Evolutionary conservation across 2,113 vertebrate species (phyloP), one percentile per base, ranked within the genome.

Genomic region (Petroica traversi): DNA sequence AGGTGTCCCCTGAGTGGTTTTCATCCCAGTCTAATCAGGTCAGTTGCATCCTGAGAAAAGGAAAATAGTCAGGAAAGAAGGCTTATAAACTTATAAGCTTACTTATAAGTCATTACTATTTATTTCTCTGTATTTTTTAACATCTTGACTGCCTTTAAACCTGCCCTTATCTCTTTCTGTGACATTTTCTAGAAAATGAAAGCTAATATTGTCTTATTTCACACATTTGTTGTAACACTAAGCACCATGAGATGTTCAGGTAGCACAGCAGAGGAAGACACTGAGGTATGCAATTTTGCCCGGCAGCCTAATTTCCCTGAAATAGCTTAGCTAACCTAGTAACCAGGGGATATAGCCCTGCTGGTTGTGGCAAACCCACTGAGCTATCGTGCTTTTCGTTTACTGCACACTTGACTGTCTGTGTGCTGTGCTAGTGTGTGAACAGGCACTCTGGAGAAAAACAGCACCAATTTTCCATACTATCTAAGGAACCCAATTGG

Each of bases 381-480:
- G 77, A 76, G 26, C 51, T 66, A 9, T 49, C 58, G 46, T 88
- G 66, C 29, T 83, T 74, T 88, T 76, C 20, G 2, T 91, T 94
- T 66, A 19, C 67, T 49, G 58, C 55, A 58, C 81, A 14, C 49
- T 71, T 33, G 41, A 51, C 41, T 54, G 34, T 86, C 43, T 1
- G 1, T 85, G 16, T 1, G 14, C 79, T 29, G 55, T 54, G 77
- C 71, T 83, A 29, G 82, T 67, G 75, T 55, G 82, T 3, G 11
- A 93, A 40, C n/a, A 69, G 2, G 2, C 28, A 1, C 59, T 79
- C 88, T 93, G 48, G 88, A 88, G 68, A 93, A 76, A 95, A 93
- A 59, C 75, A 61, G n/a, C 52, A 48, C 92, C 76, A 26, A 95
- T 96, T 96, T 93, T 97, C 93, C 85, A 88, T 95, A 90, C 82